Conservation (phyloP, 2,888 invertebrate species). For the Megamerina dolium region DNA sequence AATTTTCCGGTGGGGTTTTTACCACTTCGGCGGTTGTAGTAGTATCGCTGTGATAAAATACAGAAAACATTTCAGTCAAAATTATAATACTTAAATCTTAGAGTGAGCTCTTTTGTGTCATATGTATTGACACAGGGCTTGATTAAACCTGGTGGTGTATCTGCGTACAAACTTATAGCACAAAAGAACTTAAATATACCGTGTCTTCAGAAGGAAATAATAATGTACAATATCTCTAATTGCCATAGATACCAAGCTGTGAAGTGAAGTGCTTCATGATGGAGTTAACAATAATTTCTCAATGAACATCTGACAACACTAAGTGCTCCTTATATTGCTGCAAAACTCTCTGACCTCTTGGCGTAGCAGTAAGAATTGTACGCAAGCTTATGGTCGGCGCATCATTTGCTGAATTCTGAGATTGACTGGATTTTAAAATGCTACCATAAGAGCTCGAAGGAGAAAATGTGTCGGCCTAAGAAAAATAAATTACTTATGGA, state of each 20-base stretch:
- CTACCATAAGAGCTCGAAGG: background rate
- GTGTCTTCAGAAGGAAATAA: no score
- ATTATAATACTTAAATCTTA: no score
- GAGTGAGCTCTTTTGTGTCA: no score
- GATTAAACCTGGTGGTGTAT: no score
- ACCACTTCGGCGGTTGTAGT: conserved; percentile 2
- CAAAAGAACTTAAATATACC: no score
- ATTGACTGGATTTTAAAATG: background rate
- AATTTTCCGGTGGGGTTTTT: conserved; percentile 4
- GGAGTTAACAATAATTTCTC: background rate
- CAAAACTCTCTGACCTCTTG: conserved; percentile 1
- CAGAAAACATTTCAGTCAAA: no score
- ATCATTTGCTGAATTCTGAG: background rate
- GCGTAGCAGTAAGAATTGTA: conserved; percentile 1
- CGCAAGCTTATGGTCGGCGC: background rate
- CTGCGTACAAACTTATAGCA: no score
- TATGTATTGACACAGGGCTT: no score
- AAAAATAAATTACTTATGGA: no score
- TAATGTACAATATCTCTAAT: conserved; percentile 3
- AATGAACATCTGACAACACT: background rate
- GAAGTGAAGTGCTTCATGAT: background rate
- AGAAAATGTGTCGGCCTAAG: background rate
- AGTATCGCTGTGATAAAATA: conserved; percentile 1
- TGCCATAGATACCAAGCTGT: background rate
- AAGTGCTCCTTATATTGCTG: background rate